Conservation (phyloP, 2,797 vertebrate species). For the Bovichtus variegatus region DNA sequence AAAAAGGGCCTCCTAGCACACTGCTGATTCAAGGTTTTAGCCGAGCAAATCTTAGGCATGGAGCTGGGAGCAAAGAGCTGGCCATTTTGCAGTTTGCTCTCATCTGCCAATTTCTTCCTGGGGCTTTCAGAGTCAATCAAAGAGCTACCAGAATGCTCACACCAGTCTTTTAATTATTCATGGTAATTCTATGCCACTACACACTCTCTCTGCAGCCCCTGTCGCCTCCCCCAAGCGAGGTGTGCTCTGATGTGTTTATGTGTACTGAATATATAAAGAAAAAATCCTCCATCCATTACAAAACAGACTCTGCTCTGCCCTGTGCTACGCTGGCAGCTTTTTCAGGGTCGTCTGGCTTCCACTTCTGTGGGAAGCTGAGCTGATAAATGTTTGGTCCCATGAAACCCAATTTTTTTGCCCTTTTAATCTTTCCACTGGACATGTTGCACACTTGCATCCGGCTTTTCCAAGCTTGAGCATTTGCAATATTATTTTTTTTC, state of each 20-base stretch:
- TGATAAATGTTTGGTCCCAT: slow-evolving; percentile 70
- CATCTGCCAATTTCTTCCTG: slow-evolving; percentile 84
- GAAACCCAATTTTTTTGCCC: slow-evolving; percentile 61
- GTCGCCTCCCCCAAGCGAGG: slow-evolving; percentile 76
- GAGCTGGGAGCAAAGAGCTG: slow-evolving; percentile 80
- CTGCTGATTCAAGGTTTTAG: slow-evolving; percentile 84
- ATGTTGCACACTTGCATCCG: slow-evolving; percentile 50
- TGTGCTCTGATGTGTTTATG: slow-evolving; percentile 83
- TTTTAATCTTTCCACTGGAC: slow-evolving; percentile 65
- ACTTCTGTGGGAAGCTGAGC: slow-evolving; percentile 66
- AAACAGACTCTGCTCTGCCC: slow-evolving; percentile 69
- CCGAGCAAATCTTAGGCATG: slow-evolving; percentile 74
- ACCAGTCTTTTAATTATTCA: slow-evolving; percentile 88
- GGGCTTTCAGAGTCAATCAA: slow-evolving; percentile 85
- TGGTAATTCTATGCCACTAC: slow-evolving; percentile 80
- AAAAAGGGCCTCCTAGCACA: slow-evolving; percentile 67
- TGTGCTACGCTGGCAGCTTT: slow-evolving; percentile 70
- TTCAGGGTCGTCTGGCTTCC: slow-evolving; percentile 73
- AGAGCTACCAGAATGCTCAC: slow-evolving; percentile 85
- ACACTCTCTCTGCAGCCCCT: slow-evolving; percentile 78
- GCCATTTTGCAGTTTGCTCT: slow-evolving; percentile 84
- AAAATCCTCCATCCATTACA: slow-evolving; percentile 72
- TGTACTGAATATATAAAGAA: slow-evolving; percentile 80
- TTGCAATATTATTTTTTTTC: slow-evolving; percentile 26
- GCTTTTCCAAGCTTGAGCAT: slow-evolving; percentile 40